phyloP scores from a whole-genome alignment of 2,113 vertebrate genomes.

The Silurus meridionalis region DNA sequence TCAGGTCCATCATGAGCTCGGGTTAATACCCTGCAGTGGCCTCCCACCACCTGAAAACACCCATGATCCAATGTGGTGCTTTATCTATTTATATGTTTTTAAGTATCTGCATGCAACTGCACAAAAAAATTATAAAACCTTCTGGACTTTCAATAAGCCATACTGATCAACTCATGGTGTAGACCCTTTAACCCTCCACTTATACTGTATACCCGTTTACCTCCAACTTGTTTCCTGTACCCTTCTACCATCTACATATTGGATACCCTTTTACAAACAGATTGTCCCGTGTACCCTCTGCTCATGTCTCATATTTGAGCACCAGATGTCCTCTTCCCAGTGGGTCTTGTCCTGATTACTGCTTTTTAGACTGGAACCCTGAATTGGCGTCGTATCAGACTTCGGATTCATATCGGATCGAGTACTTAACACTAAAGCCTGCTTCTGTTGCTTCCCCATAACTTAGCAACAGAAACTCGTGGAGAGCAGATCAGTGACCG shows the following conservation, averaged over 20 bases:
- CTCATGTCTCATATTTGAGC: no score
- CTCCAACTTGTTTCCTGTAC: background rate
- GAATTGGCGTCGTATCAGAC: background rate
- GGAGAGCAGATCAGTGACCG: background rate
- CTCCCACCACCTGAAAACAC: background rate
- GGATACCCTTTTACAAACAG: background rate
- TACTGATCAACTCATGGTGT: no score
- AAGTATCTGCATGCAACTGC: background rate
- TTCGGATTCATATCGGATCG: background rate
- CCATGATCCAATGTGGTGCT: no score
- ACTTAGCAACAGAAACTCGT: conserved; percentile 3
- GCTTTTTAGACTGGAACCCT: background rate
- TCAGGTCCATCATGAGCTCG: background rate
- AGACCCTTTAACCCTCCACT: background rate
- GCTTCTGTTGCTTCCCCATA: background rate
- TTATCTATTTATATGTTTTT: no score
- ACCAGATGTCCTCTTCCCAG: background rate
- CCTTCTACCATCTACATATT: background rate
- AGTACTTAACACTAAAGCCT: background rate
- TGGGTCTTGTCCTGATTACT: background rate
- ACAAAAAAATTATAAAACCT: background rate
- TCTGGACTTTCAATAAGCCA: background rate
- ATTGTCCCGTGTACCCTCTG: background rate
- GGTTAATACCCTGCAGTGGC: background rate
- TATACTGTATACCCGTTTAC: background rate